Evolutionary conservation across 1,140 invertebrate species (phyloP).

Genomic region (Caenorhabditis inopinata): DNA sequence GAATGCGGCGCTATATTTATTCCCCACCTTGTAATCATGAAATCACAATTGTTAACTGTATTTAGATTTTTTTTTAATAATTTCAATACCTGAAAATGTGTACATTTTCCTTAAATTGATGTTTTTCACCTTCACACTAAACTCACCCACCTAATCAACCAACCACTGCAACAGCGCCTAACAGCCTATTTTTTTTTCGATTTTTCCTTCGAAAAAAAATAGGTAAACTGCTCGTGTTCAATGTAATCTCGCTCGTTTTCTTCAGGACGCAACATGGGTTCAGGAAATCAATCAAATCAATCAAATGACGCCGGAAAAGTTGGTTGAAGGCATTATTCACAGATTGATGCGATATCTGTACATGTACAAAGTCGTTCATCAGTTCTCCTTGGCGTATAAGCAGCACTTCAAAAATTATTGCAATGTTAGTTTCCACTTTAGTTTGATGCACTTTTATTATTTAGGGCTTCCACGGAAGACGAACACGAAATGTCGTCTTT

Average conservation of each 20-base stretch:
- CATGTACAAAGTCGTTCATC: slow-evolving; percentile 41
- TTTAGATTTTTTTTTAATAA: no score
- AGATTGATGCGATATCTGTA: slow-evolving; percentile 32
- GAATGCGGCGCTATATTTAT: no score
- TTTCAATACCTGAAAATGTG: no score
- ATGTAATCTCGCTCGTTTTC: neutral
- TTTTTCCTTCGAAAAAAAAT: neutral
- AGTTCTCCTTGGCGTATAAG: slow-evolving; percentile 40
- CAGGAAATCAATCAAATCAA: neutral
- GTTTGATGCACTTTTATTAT: neutral
- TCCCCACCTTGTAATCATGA: no score
- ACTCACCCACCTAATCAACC: neutral
- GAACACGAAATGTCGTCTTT: no score
- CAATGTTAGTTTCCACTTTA: slow-evolving; percentile 34
- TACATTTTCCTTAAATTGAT: no score
- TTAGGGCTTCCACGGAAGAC: no score
- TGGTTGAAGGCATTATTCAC: slow-evolving; percentile 9
- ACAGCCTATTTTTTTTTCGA: neutral
- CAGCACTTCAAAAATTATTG: slow-evolving; percentile 31
- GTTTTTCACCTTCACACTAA: neutral
- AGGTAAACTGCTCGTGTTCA: neutral
- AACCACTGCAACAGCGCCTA: neutral
- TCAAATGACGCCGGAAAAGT: neutral
- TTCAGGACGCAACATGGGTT: neutral
- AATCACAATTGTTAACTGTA: no score